phyloP scores from a whole-genome alignment of 2,888 invertebrate species.

The Drosophila infuscata region DNA sequence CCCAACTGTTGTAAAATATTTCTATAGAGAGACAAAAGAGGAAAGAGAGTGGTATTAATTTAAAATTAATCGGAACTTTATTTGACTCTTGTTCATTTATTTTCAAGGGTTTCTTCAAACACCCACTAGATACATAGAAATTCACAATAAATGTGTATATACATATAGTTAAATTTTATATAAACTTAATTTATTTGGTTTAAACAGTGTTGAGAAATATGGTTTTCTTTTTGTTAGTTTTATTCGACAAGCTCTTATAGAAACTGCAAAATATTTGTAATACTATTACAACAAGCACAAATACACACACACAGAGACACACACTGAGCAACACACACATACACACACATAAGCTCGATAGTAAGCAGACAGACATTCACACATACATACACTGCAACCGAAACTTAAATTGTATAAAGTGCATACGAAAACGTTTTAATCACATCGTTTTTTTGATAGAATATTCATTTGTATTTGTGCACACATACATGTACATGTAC shows the following conservation, averaged over 20 bases:
- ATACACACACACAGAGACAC: constrained; percentile 15
- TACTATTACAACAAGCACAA: constrained; percentile 24
- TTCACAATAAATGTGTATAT: not conserved
- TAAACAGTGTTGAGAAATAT: not conserved
- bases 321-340: constrained; percentile 2
- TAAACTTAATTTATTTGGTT: not conserved
- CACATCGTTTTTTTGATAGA: constrained; percentile 40
- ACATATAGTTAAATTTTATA: not conserved
- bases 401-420: constrained; percentile 49
- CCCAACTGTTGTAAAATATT: constrained; percentile 72
- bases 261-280: constrained; percentile 17
- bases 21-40: constrained; percentile 16
- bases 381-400: constrained; percentile 22
- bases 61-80: not conserved
- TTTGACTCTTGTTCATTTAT: not conserved
- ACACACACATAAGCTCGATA: not conserved
- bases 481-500: not conserved
- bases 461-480: constrained; percentile 43
- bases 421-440: constrained; percentile 43
- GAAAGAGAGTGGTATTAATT: not conserved
- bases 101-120: not conserved
- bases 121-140: not conserved
- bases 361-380: constrained; percentile 18
- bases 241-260: constrained; percentile 4
- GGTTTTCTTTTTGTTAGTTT: not conserved